These are phyloP conservation scores for Argyresthia goedartella DNA, from an alignment of 2,888 invertebrate species.

Conservation along the genomic window DNA sequence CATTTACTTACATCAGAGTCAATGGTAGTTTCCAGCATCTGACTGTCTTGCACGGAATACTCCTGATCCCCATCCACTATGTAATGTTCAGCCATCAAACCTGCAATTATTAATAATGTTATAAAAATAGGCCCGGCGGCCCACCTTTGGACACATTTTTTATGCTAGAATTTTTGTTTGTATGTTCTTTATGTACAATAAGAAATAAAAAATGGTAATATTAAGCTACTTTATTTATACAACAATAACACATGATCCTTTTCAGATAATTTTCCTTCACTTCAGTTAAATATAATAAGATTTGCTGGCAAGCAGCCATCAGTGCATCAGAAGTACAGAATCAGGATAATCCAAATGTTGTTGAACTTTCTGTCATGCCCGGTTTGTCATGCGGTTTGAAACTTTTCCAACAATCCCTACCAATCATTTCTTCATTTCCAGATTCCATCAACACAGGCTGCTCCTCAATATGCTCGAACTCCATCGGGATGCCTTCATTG, in stretches of 20 bases:
- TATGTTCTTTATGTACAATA: background rate
- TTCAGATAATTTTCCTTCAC: too few relatives aligned
- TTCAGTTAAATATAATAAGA: too few relatives aligned
- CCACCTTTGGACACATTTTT: background rate
- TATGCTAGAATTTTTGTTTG: background rate
- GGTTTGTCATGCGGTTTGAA: too few relatives aligned
- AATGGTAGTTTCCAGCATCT: constrained; percentile 27
- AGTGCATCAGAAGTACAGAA: too few relatives aligned
- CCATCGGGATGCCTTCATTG: constrained; percentile 44
- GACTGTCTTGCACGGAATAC: constrained; percentile 38
- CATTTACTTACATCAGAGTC: constrained; percentile 23
- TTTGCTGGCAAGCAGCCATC: too few relatives aligned
- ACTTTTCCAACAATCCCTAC: constrained; percentile 21
- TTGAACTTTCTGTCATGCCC: too few relatives aligned
- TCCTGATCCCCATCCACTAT: constrained; percentile 32
- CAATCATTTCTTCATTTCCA: constrained; percentile 54
- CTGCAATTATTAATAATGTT: constrained; percentile 27
- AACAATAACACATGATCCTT: too few relatives aligned
- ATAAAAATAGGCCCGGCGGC: background rate
- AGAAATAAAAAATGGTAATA: too few relatives aligned
- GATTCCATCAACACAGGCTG: constrained; percentile 52
- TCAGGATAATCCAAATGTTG: too few relatives aligned
- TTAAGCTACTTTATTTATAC: too few relatives aligned
- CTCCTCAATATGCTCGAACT: constrained; percentile 48
- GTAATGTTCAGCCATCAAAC: constrained; percentile 52